Conservation (phyloP, 2,113 vertebrate species). For the Rattus norvegicus region GRCr8 NC_086027.1:20183001-20183500, state of each 20-base stretch:
- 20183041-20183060: not conserved
- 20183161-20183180: slow-evolving; percentile 21
- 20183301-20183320: not conserved
- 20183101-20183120: slow-evolving; percentile 61
- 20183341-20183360: accelerated
- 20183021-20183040: slow-evolving; percentile 20
- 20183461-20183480: not conserved
- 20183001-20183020: not conserved
- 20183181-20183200: not conserved
- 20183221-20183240: not conserved
- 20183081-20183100: accelerated
- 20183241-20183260: too few relatives aligned
- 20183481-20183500: not conserved
- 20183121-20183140: not conserved
- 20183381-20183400: not conserved
- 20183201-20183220: not conserved
- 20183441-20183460: too few relatives aligned
- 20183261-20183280: accelerated
- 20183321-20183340: not conserved
- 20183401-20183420: not conserved
- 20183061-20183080: not conserved
- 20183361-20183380: accelerated
- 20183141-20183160: accelerated
- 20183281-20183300: not conserved
- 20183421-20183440: not conserved